Percentiles rank a stretch among this genome's conserved stretches.
Evolutionary conservation across 2,797 vertebrate species (phyloP).

Genomic region (Salarias fasciatus): DNA sequence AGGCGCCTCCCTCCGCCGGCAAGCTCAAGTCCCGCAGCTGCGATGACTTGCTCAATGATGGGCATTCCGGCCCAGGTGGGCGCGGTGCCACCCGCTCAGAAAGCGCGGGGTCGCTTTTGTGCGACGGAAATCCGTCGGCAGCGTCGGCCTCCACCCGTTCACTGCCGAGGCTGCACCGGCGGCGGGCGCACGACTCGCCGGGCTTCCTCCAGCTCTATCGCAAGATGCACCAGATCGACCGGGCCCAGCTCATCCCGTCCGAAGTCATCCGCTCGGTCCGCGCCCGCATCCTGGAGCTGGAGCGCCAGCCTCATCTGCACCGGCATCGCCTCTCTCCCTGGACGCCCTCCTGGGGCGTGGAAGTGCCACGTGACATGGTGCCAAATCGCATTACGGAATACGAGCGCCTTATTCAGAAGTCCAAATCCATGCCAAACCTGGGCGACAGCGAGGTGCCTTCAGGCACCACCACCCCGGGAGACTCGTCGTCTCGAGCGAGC

Average conservation of each 20-base stretch:
- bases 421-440: constrained; percentile 97
- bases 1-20: constrained; percentile 68
- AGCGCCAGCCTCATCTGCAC: constrained; percentile 87
- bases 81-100: constrained; percentile 86
- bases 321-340: constrained; percentile 83
- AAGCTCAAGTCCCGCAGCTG: constrained; percentile 96
- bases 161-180: constrained; percentile 67
- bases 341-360: constrained; percentile 86
- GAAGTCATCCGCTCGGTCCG: constrained; percentile 96
- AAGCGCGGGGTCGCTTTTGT: constrained; percentile 90
- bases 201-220: constrained; percentile 97
- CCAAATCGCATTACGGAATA: constrained; percentile 95
- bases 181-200: constrained; percentile 87
- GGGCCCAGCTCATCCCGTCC: constrained; percentile 91
- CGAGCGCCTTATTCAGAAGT: constrained; percentile 95
- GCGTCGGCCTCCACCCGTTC: constrained; percentile 58
- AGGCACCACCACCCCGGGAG: constrained; percentile 85
- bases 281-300: constrained; percentile 94
- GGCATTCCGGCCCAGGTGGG: constrained; percentile 59
- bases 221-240: constrained; percentile 98
- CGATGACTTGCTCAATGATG: constrained; percentile 91
- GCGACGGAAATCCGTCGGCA: constrained; percentile 80
- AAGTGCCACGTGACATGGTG: constrained; percentile 93
- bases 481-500: constrained; percentile 86
- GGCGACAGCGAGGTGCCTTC: constrained; percentile 89